Evolutionary conservation across 2,888 invertebrate genomes (phyloP).

Genomic region (Eupithecia tripunctaria): DNA sequence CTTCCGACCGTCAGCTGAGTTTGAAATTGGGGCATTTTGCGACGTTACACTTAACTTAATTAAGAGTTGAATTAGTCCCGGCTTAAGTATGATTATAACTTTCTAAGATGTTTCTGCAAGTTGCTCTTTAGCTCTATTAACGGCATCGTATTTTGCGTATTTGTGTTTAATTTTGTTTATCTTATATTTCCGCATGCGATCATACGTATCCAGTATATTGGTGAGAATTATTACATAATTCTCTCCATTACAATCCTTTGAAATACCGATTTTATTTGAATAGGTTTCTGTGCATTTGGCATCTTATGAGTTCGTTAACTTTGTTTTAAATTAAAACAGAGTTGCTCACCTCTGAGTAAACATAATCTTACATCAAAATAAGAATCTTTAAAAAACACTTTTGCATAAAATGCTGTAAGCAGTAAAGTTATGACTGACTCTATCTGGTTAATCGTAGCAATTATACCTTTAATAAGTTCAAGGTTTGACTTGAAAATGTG

Average conservation of each 20-base stretch:
- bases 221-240: slow-evolving; percentile 18
- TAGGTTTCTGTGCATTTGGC: slow-evolving; percentile 22
- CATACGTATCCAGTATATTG: slow-evolving; percentile 32
- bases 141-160: slow-evolving; percentile 51
- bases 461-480: slow-evolving; percentile 64
- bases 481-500: slow-evolving; percentile 69
- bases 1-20: slow-evolving; percentile 71
- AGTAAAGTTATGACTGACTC: slow-evolving; percentile 33
- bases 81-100: slow-evolving; percentile 77
- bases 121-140: slow-evolving; percentile 52
- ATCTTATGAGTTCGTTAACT: slow-evolving; percentile 30
- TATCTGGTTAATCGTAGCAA: slow-evolving; percentile 42
- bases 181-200: slow-evolving; percentile 44
- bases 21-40: slow-evolving; percentile 74
- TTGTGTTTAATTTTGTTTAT: slow-evolving; percentile 52
- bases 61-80: slow-evolving; percentile 78
- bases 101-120: slow-evolving; percentile 66
- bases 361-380: slow-evolving; percentile 29
- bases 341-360: slow-evolving; percentile 28
- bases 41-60: slow-evolving; percentile 77
- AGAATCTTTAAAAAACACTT: slow-evolving; percentile 34
- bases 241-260: slow-evolving; percentile 17
- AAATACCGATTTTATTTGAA: slow-evolving; percentile 23
- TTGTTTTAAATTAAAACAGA: slow-evolving; percentile 25
- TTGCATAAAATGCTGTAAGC: slow-evolving; percentile 38